Conservation (phyloP, 2,888 invertebrate species). For the Andricus quercusramuli region DNA sequence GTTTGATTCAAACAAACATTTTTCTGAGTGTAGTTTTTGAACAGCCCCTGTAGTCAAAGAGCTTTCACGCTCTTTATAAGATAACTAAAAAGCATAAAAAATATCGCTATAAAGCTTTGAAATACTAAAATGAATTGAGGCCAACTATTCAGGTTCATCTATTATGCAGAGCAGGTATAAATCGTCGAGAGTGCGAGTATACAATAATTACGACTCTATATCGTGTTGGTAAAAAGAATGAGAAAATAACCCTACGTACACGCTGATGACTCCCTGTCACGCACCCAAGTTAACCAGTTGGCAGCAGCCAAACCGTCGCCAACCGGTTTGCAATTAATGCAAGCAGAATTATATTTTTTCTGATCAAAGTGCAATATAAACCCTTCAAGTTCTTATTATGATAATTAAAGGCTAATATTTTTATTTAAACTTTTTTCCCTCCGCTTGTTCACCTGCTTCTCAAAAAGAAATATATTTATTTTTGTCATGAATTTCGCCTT, state of each 20-base stretch:
- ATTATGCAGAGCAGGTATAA: slow-evolving; percentile 34
- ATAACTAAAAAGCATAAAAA: background rate
- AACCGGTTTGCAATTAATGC: slow-evolving; percentile 37
- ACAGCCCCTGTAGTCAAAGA: background rate
- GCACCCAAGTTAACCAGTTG: slow-evolving; percentile 53
- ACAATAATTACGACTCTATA: slow-evolving; percentile 37
- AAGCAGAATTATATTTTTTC: slow-evolving; percentile 5
- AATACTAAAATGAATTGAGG: slow-evolving; percentile 10
- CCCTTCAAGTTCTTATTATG: background rate
- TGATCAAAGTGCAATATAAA: background rate
- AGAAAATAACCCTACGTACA: slow-evolving; percentile 40
- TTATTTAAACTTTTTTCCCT: background rate
- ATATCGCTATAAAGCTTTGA: background rate
- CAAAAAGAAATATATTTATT: background rate
- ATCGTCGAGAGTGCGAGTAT: slow-evolving; percentile 29
- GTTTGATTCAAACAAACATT: too few species aligned
- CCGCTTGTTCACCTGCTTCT: background rate
- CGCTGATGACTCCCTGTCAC: slow-evolving; percentile 54
- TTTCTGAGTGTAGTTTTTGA: too few species aligned
- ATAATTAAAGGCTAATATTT: background rate
- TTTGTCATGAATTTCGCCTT: too few species aligned
- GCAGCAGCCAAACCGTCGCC: slow-evolving; percentile 55
- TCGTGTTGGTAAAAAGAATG: slow-evolving; percentile 39
- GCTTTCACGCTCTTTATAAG: slow-evolving; percentile 5
- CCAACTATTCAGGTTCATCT: slow-evolving; percentile 15